Conservation (phyloP, 2,888 invertebrate genomes). For the Muschampia plurimacula region DNA sequence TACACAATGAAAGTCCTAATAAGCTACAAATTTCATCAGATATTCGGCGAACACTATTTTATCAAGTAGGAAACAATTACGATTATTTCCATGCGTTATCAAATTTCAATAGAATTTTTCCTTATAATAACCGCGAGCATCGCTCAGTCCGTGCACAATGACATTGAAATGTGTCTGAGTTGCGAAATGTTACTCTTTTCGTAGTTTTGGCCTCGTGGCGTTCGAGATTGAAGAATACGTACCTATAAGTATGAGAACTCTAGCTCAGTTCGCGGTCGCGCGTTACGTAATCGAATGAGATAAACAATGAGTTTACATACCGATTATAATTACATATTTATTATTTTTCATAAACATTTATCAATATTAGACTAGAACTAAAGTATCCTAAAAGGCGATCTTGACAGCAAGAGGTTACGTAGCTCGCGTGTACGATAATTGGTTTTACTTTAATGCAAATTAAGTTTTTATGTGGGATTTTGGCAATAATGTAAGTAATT, state of each 20-base stretch:
- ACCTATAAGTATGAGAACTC: slow-evolving; percentile 79
- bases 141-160: slow-evolving; percentile 68
- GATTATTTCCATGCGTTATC: not conserved
- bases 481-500: slow-evolving; percentile 17
- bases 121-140: slow-evolving; percentile 51
- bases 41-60: not conserved
- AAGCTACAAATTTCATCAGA: not conserved
- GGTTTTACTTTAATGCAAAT: slow-evolving; percentile 7
- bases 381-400: not conserved
- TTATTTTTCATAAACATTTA: slow-evolving; percentile 17
- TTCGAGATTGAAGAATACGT: slow-evolving; percentile 83
- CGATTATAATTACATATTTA: slow-evolving; percentile 15
- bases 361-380: not conserved
- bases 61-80: not conserved
- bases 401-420: not conserved
- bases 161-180: slow-evolving; percentile 77
- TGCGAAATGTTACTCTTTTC: slow-evolving; percentile 83
- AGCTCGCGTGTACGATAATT: not conserved
- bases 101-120: slow-evolving; percentile 6
- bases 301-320: slow-evolving; percentile 70
- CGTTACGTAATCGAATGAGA: slow-evolving; percentile 75
- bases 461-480: slow-evolving; percentile 17
- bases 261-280: slow-evolving; percentile 82
- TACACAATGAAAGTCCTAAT: not conserved
- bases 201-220: slow-evolving; percentile 74